Evolutionary conservation across 2,888 invertebrate species (phyloP).

Genomic region (Alitta virens): DNA sequence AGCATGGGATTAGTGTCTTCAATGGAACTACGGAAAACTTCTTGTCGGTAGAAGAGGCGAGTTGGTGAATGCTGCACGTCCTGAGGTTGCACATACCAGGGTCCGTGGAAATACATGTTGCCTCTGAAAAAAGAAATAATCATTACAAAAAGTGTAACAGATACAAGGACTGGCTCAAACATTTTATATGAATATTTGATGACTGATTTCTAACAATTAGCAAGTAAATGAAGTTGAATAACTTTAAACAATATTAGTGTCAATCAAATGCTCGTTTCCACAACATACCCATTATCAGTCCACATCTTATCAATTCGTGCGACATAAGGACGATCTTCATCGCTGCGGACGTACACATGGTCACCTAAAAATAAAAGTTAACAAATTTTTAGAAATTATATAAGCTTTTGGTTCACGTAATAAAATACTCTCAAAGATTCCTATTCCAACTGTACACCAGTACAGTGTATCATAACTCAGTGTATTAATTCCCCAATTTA

Average conservation of each 20-base stretch:
- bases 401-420: too few species aligned
- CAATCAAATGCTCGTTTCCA: not conserved
- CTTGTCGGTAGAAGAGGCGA: conserved; percentile 83
- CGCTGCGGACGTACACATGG: conserved; percentile 85
- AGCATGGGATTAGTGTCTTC: conserved; percentile 89
- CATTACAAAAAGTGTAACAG: too few species aligned
- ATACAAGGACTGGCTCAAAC: too few species aligned
- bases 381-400: too few species aligned
- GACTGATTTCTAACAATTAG: not conserved
- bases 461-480: too few species aligned
- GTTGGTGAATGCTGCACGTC: conserved; percentile 76
- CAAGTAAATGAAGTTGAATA: not conserved
- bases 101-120: conserved; percentile 88
- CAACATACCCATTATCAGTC: conserved; percentile 81
- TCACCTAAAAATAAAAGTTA: conserved; percentile 64
- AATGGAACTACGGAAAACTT: conserved; percentile 84
- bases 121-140: conserved; percentile 65
- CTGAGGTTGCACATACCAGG: conserved; percentile 84
- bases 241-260: not conserved
- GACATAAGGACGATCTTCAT: conserved; percentile 82
- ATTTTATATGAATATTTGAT: not conserved
- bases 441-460: too few species aligned
- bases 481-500: too few species aligned
- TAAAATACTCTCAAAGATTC: too few species aligned
- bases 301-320: conserved; percentile 92